Evolutionary conservation across 2,113 vertebrate species (phyloP).

Genomic region (Calyptomena viridis): DNA sequence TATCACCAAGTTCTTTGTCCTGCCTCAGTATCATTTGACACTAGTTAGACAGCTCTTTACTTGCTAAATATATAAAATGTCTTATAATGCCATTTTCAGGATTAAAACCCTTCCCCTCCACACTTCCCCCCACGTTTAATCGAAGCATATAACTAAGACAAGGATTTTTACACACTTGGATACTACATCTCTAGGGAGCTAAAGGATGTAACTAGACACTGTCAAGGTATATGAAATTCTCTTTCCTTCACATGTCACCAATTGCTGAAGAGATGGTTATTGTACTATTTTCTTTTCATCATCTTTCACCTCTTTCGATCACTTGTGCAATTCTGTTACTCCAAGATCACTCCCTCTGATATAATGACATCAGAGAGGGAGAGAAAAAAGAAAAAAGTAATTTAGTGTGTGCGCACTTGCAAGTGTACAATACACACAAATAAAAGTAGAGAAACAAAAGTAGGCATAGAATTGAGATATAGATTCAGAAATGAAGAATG

Average conservation of each 20-base stretch:
- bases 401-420: background rate
- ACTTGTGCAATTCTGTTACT: background rate
- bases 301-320: background rate
- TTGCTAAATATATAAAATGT: background rate
- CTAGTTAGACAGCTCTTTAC: background rate
- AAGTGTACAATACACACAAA: background rate
- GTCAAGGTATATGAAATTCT: background rate
- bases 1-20: background rate
- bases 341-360: background rate
- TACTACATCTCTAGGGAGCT: background rate
- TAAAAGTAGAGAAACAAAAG: background rate
- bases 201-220: background rate
- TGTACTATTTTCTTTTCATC: background rate
- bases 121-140: background rate
- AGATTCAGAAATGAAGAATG: background rate
- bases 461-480: background rate
- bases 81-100: background rate
- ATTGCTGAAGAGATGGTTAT: background rate
- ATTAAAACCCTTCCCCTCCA: background rate
- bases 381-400: rapidly evolving
- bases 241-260: background rate
- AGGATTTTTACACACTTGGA: background rate
- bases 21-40: background rate
- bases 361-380: background rate
- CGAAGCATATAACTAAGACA: background rate